Conservation (phyloP, 2,113 vertebrate genomes). For the Mobula birostris region DNA sequence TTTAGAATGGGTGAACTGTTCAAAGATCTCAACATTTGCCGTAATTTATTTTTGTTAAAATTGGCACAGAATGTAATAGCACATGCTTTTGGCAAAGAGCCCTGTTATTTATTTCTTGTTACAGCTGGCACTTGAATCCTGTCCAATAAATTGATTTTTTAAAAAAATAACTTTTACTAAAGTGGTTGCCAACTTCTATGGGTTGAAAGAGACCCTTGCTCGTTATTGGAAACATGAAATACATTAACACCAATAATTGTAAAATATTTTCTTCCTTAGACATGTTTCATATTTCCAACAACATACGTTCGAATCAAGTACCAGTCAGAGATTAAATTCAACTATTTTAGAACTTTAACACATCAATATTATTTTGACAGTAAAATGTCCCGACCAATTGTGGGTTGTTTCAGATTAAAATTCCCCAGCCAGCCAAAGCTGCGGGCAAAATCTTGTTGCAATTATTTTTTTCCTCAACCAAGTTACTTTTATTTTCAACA, state of each 20-base stretch:
- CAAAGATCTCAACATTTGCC: neutral
- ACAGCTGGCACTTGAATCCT: neutral
- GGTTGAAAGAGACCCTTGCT: neutral
- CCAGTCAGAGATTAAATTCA: neutral
- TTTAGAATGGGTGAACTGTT: neutral
- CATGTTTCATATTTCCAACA: neutral
- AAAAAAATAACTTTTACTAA: neutral
- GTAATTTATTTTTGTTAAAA: neutral
- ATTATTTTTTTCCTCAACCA: no score
- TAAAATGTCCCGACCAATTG: no score
- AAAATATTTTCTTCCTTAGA: neutral
- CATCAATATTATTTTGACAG: neutral
- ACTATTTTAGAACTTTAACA: neutral
- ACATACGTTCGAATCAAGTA: neutral
- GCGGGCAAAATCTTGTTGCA: no score
- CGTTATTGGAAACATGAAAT: neutral
- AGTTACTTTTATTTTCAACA: no score
- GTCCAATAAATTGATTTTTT: neutral
- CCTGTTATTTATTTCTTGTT: neutral
- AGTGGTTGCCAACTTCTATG: neutral
- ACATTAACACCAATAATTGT: neutral
- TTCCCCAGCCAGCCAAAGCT: neutral
- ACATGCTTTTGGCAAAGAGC: neutral
- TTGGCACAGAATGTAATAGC: neutral
- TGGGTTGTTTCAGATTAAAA: neutral